These are phyloP conservation scores for Cardiocondyla obscurior DNA, from an alignment of 1,140 invertebrate species.

Conservation along the genomic window DNA sequence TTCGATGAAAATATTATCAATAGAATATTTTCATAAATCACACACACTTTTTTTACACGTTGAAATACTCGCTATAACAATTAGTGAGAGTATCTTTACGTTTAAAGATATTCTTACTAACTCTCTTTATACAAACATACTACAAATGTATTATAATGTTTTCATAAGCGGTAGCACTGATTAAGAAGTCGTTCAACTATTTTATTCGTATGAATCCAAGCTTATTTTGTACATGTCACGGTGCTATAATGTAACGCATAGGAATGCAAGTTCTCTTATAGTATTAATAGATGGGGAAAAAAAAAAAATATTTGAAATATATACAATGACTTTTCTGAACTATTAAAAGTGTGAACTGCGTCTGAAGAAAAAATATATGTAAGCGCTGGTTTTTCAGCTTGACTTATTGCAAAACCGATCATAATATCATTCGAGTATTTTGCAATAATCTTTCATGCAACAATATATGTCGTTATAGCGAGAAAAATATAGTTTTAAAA, in stretches of 20 bases:
- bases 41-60: not conserved
- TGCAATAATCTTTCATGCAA: not conserved
- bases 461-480: not conserved
- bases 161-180: slow-evolving; percentile 24
- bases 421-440: slow-evolving; percentile 1
- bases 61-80: slow-evolving; percentile 21
- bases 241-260: slow-evolving; percentile 75
- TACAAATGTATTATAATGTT: slow-evolving; percentile 19
- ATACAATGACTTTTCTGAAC: slow-evolving; percentile 64
- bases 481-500: slow-evolving; percentile 21
- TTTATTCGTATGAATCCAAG: slow-evolving; percentile 71
- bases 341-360: slow-evolving; percentile 40
- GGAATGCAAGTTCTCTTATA: slow-evolving; percentile 63
- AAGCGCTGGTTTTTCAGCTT: slow-evolving; percentile 35
- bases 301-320: slow-evolving; percentile 80
- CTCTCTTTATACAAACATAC: not conserved
- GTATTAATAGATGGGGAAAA: slow-evolving; percentile 36
- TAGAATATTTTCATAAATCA: not conserved
- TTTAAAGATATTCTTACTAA: slow-evolving; percentile 18
- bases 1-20: slow-evolving; percentile 37
- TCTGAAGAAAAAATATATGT: slow-evolving; percentile 44
- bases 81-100: slow-evolving; percentile 1
- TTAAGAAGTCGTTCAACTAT: slow-evolving; percentile 43
- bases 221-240: slow-evolving; percentile 77
- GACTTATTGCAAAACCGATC: slow-evolving; percentile 56